A percentile compares a stretch with the other conserved stretches of the same genome.
These are phyloP conservation scores for Channa striata DNA, from an alignment of 2,797 vertebrate species.

Conservation along the genomic window DNA sequence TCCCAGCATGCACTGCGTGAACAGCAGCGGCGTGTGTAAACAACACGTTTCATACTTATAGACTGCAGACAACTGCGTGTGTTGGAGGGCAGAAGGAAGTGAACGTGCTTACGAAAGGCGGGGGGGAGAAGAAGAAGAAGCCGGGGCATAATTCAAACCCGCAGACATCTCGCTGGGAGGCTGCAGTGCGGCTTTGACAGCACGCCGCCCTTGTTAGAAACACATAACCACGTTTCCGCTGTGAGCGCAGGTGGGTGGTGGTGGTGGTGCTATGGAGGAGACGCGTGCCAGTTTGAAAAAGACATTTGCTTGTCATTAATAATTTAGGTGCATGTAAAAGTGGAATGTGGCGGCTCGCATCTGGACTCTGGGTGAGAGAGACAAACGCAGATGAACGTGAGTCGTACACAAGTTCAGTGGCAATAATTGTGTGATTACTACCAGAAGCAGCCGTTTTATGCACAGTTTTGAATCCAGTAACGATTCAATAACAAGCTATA, in stretches of 20 bases:
- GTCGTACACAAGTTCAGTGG: no score
- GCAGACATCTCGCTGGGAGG: slow-evolving; percentile 40
- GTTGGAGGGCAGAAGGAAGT: slow-evolving; percentile 24
- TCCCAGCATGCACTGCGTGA: slow-evolving; percentile 4
- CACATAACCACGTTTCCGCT: slow-evolving; percentile 19
- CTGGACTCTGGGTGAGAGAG: neutral
- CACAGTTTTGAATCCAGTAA: slow-evolving; percentile 18
- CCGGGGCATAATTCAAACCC: slow-evolving; percentile 32
- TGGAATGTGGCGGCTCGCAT: neutral
- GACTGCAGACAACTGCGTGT: slow-evolving; percentile 30
- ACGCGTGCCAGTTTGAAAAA: slow-evolving; percentile 10
- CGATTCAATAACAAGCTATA: slow-evolving; percentile 3
- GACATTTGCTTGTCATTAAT: neutral
- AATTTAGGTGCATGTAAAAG: slow-evolving; percentile 3
- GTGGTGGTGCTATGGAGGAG: neutral
- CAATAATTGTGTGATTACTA: slow-evolving; percentile 19
- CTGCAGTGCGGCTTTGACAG: slow-evolving; percentile 30
- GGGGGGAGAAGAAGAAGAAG: slow-evolving; percentile 27
- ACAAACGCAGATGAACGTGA: no score
- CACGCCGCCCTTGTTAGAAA: slow-evolving; percentile 28
- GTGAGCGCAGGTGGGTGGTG: slow-evolving; percentile 8
- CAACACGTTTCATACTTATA: slow-evolving; percentile 19
- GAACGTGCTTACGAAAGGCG: slow-evolving; percentile 29
- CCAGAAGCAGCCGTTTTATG: neutral
- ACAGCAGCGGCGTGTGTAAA: slow-evolving; percentile 1